Percentiles rank a stretch among this genome's conserved stretches.
phyloP scores from a whole-genome alignment of 1,140 invertebrate species.

The Achatina immaculata region DNA sequence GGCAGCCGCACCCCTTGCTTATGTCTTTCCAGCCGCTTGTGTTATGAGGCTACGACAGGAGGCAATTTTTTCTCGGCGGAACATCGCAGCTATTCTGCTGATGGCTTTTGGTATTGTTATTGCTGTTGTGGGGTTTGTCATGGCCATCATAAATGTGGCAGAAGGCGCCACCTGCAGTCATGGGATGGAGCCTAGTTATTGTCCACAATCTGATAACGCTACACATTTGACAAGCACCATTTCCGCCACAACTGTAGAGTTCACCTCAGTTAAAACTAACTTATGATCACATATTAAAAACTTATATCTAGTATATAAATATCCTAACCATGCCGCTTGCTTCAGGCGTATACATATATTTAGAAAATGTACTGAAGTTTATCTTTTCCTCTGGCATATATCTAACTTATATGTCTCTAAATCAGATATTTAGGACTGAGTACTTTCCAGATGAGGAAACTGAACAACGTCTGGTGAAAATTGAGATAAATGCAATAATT shows the following conservation, averaged over 20 bases:
- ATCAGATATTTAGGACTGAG: too few relatives aligned
- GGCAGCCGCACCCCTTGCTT: conserved; percentile 87
- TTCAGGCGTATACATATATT: too few relatives aligned
- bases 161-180: conserved; percentile 76
- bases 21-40: conserved; percentile 85
- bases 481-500: too few relatives aligned
- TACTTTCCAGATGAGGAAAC: too few relatives aligned
- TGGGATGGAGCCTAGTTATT: conserved; percentile 76
- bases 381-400: too few relatives aligned
- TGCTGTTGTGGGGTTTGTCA: conserved; percentile 76
- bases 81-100: conserved; percentile 81
- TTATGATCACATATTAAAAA: too few relatives aligned
- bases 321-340: too few relatives aligned
- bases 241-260: neutral
- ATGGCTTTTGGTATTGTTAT: conserved; percentile 82
- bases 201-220: neutral
- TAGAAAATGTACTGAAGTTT: too few relatives aligned
- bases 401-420: too few relatives aligned
- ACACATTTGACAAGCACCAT: neutral
- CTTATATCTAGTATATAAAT: too few relatives aligned
- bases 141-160: conserved; percentile 74
- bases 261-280: too few relatives aligned
- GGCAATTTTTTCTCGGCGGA: conserved; percentile 78
- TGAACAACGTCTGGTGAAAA: too few relatives aligned
- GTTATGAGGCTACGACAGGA: conserved; percentile 85